Percentiles rank a stretch among this genome's conserved stretches.
Evolutionary conservation across 1,140 invertebrate genomes (phyloP).

Genomic region (Drosophila suzukii): DNA sequence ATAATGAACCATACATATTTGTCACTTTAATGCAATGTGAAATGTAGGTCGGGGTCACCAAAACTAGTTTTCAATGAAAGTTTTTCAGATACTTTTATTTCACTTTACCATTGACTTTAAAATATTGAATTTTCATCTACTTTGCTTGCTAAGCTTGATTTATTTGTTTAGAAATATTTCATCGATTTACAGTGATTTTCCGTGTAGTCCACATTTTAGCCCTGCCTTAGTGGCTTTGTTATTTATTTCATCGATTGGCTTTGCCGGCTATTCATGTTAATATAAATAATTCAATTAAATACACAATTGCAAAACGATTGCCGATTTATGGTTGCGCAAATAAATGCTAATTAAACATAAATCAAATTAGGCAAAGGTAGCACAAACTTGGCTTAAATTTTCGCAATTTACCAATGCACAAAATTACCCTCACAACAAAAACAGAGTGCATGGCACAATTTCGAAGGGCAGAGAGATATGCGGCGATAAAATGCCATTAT

Average conservation of each 20-base stretch:
- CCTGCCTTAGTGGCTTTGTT: not conserved
- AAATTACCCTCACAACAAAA: not conserved
- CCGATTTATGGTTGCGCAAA: conserved; percentile 4
- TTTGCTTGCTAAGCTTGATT: no score
- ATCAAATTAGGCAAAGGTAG: conserved; percentile 22
- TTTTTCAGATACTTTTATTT: no score
- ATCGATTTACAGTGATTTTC: not conserved
- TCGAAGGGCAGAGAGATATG: not conserved
- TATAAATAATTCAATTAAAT: conserved; percentile 11
- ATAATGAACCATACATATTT: no score
- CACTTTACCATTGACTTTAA: no score
- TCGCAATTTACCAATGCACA: conserved; percentile 1
- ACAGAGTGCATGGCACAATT: conserved; percentile 1
- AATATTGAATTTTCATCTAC: no score
- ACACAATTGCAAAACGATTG: conserved; percentile 17
- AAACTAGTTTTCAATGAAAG: no score
- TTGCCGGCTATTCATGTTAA: conserved; percentile 1
- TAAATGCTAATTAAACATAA: conserved; percentile 39
- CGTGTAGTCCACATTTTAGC: not conserved
- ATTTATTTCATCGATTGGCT: conserved; percentile 15
- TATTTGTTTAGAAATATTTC: no score
- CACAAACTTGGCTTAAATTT: conserved; percentile 5
- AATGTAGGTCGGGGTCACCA: no score
- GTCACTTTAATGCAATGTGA: no score
- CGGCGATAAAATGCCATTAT: conserved; percentile 38